phyloP scores from a whole-genome alignment of 2,113 vertebrate genomes.

The Myotis davidii region DNA sequence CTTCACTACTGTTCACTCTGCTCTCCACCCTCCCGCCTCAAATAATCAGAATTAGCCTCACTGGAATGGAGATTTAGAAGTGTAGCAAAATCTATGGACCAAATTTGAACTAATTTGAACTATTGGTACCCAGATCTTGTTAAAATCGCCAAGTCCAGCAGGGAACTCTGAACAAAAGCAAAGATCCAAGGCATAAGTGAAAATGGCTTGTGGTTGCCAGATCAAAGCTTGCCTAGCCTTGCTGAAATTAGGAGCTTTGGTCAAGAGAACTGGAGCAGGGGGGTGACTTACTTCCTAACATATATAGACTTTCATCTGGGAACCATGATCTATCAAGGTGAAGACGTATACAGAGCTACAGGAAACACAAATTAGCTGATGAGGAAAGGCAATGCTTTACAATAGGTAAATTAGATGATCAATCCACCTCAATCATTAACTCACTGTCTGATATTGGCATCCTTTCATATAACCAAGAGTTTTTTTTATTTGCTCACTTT shows the following conservation, averaged over 20 bases:
- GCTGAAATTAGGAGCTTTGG: neutral
- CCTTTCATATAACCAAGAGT: neutral
- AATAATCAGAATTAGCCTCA: neutral
- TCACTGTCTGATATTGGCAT: neutral
- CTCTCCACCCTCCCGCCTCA: neutral
- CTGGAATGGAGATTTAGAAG: neutral
- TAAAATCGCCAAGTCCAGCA: constrained; percentile 20
- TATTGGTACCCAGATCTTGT: neutral
- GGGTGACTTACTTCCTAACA: neutral
- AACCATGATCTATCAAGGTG: neutral
- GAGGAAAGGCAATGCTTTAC: neutral
- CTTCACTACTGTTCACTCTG: neutral
- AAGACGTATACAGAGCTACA: neutral
- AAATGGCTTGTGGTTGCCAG: neutral
- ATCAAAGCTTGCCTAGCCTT: neutral
- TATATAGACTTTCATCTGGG: neutral
- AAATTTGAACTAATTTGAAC: neutral
- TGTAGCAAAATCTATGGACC: neutral
- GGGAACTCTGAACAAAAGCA: neutral
- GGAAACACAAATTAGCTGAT: neutral
- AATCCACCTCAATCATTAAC: neutral
- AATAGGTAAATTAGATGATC: neutral
- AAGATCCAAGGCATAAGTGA: neutral
- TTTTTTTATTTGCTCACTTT: neutral
- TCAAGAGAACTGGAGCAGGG: neutral